Evolutionary conservation across 2,113 vertebrate genomes (phyloP), one percentile per base, ranked within the genome.

Genomic region (Myodes glareolus): DNA sequence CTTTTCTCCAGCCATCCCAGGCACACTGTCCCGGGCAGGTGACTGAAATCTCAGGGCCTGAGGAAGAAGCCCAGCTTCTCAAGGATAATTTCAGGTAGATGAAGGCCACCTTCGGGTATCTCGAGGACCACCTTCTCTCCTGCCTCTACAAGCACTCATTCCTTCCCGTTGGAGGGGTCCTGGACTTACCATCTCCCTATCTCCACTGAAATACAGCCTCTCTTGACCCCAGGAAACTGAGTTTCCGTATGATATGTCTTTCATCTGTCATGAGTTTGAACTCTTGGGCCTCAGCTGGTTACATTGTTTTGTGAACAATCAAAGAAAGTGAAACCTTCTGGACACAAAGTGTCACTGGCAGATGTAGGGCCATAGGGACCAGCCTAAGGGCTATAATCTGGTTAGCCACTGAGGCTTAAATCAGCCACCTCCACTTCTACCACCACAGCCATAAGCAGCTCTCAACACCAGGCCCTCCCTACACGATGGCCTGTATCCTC

Each of bases 131-230:
- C 63, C 63, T 77, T 84, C 12, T 19, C 21, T 5, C 7, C 25
- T 5, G 42, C 5, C 25, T 17, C 39, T 8, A 45, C 7, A 0
- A 1, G 45, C 6, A 11, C 7, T 27, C 6, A 0, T 7, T 14
- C 36, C 23, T 72, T 76, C 47, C 58, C 23, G 9, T 39, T 39
- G 7, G 31, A 45, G 5, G 4, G 63, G 42, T 52, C 85, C 85
- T 16, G 1, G 25, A 13, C 7, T 55, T 23, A 33, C 31, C 21
- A 16, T 3, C 31, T 9, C 33, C 58, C 67, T 39, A 19, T 2
- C 25, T 78, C 78, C 75, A 65, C 16, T 39, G 58, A 63, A 77
- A 42, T 3, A 11, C 6, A 45, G 33, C 61, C 10, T 77, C n/a
- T 84, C 61, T 89, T 67, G 29, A 29, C 2, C 9, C 61, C 76